phyloP scores from a whole-genome alignment of 2,888 invertebrate genomes.

The Nysson spinosus region DNA sequence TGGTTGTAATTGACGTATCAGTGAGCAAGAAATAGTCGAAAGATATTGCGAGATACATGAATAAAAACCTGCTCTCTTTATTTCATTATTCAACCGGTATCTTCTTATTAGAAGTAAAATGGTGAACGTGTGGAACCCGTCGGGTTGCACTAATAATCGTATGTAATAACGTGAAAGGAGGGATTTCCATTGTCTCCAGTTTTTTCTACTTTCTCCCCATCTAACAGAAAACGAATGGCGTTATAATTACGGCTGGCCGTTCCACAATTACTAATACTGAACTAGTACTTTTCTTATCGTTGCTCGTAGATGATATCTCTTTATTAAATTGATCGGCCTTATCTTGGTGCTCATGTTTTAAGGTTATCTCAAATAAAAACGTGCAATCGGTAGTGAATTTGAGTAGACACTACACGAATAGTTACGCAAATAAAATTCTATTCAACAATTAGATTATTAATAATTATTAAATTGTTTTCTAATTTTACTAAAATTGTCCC shows the following conservation, averaged over 20 bases:
- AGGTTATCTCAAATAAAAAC: no score
- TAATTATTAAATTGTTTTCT: no score
- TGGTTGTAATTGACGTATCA: no score
- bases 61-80: neutral
- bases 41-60: neutral
- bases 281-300: neutral
- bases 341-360: no score
- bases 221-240: neutral
- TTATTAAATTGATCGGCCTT: no score
- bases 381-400: no score
- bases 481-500: no score
- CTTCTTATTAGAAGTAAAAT: neutral
- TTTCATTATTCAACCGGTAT: neutral
- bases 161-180: conserved; percentile 15
- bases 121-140: neutral
- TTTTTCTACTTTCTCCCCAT: conserved; percentile 13
- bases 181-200: conserved; percentile 1
- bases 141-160: conserved; percentile 4
- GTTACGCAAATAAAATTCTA: no score
- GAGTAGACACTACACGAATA: no score
- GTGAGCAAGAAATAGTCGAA: neutral
- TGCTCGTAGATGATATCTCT: neutral
- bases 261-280: neutral
- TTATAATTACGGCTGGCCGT: neutral
- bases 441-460: no score